phyloP scores from a whole-genome alignment of 1,140 invertebrate species.

The Proales similis region DNA sequence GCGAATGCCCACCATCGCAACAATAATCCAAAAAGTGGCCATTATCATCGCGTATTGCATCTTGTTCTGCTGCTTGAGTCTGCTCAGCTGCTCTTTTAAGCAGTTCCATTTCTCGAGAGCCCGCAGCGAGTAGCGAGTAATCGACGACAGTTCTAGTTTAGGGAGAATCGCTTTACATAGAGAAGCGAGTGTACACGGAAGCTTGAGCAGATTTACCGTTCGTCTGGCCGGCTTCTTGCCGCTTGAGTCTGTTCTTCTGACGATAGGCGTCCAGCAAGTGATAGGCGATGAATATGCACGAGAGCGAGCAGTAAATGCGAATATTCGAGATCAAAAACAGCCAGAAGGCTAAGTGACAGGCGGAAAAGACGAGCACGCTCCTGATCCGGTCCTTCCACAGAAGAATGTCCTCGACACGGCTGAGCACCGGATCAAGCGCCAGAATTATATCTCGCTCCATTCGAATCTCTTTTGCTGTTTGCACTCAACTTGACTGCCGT shows the following conservation, averaged over 20 bases:
- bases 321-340: conserved; percentile 24
- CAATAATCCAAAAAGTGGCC: conserved; percentile 6
- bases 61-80: conserved; percentile 13
- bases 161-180: neutral
- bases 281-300: neutral
- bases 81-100: neutral
- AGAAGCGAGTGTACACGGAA: too few relatives aligned
- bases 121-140: conserved; percentile 13
- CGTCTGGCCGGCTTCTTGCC: too few relatives aligned
- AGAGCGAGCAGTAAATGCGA: conserved; percentile 2
- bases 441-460: conserved; percentile 34
- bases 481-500: too few relatives aligned
- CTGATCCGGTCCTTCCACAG: conserved; percentile 27
- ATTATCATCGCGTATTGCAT: conserved; percentile 14
- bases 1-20: conserved; percentile 11
- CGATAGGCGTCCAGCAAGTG: conserved; percentile 22
- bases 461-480: too few relatives aligned
- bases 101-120: neutral
- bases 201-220: too few relatives aligned
- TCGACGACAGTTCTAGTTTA: conserved; percentile 4
- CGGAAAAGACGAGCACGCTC: conserved; percentile 7
- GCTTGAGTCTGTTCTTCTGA: conserved; percentile 4
- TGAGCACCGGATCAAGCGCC: conserved; percentile 21
- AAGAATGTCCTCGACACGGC: neutral
- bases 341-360: conserved; percentile 21